Evolutionary conservation across 2,113 vertebrate genomes (phyloP), one percentile per base, ranked within the genome.

Genomic region (Oreotrochilus melanogaster): DNA sequence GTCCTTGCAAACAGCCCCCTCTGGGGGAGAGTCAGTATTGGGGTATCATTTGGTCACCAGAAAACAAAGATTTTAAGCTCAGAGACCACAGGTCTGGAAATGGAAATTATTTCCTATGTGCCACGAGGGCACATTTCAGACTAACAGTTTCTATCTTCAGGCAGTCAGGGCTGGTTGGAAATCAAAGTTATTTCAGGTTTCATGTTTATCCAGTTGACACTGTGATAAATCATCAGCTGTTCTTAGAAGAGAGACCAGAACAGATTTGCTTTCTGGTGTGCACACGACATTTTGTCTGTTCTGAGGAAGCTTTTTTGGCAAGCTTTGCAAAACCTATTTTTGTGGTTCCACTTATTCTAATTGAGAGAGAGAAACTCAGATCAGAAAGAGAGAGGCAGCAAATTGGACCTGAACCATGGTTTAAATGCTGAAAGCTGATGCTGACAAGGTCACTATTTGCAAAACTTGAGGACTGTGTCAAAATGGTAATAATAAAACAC

Each of bases 291-390:
- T 91, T 76, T 57, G 84, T 89, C 27, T 5, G 2, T 86, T 92
- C 89, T 83, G 67, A 88, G 92, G 71, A 96, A 89, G 45, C 19
- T 42, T 50, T 93, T 95, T 73, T 84, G 47, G 47, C 64, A 73
- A 89, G 58, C 45, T 73, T 93, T 95, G 62, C 58, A 88, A 69
- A 94, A 82, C 11, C 58, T 61, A 73, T 57, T 91, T 92, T 76
- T 78, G 23, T 60, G 31, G 61, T 58, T 72, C 60, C 45, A 61
- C 10, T 66, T 93, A 33, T 58, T 89, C 33, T 72, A 43, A 7
- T 53, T 54, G 58, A 27, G 67, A 50, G 23, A 73, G 33, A 71
- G 45, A 50, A 88, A 53, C 8, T 37, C 22, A 15, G 62, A 45
- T 0, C 1, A 81, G 43, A 85, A 82, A 72, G 65, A 69, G 15